Conservation (phyloP, 2,113 vertebrate genomes). For the Neotragus moschatus region DNA sequence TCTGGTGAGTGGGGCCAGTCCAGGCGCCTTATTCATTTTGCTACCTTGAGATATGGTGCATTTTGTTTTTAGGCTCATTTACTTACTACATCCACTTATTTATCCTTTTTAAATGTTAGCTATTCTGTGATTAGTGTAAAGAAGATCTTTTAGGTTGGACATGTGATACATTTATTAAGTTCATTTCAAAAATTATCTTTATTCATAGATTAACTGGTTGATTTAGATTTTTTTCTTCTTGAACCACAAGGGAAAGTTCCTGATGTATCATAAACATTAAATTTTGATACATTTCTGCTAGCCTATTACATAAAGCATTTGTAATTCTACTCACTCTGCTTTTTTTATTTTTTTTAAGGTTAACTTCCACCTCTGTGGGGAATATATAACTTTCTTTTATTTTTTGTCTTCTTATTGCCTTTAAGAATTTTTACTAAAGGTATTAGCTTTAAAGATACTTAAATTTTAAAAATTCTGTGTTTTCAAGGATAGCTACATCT, state of each 20-base stretch:
- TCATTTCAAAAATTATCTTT: neutral
- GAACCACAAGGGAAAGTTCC: conserved; percentile 21
- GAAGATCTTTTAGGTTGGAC: neutral
- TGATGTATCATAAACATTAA: neutral
- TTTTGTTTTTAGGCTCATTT: neutral
- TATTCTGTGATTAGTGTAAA: neutral
- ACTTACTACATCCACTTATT: neutral
- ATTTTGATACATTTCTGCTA: conserved; percentile 30
- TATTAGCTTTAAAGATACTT: neutral
- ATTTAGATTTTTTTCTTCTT: conserved; percentile 19
- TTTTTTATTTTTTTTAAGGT: conserved; percentile 30
- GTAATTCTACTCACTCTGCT: neutral
- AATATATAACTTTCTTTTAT: neutral
- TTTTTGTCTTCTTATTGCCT: neutral
- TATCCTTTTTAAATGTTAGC: neutral
- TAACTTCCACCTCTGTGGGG: neutral
- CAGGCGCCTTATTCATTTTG: neutral
- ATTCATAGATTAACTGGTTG: neutral
- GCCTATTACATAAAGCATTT: conserved; percentile 25
- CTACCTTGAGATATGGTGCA: rapidly evolving
- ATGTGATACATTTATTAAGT: neutral
- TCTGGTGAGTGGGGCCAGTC: conserved; percentile 83
- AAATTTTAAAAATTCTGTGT: neutral
- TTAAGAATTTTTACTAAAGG: neutral
- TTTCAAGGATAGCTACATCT: neutral